These are phyloP conservation scores for Acrobasis repandana DNA, from an alignment of 2,888 invertebrate species.

Conservation along the genomic window DNA sequence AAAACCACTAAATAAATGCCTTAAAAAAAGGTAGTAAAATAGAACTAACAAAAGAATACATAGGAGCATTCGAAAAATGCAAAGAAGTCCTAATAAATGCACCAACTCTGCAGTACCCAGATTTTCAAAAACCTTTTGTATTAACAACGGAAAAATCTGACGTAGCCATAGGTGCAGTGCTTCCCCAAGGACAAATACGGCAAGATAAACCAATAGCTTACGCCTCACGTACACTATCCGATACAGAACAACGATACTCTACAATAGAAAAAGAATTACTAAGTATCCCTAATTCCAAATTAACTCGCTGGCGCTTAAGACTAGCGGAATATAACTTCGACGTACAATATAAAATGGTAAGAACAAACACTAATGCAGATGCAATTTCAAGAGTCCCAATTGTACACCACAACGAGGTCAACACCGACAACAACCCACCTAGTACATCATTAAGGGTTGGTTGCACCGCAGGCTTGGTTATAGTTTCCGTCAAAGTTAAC, in stretches of 20 bases:
- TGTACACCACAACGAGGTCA: no score
- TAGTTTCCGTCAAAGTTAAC: no score
- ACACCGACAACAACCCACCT: no score
- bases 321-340: no score
- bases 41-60: conserved; percentile 27
- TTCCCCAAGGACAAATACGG: neutral
- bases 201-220: neutral
- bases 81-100: conserved; percentile 1
- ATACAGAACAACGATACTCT: neutral
- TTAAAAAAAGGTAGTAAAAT: conserved; percentile 36
- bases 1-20: conserved; percentile 38
- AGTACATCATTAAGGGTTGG: no score
- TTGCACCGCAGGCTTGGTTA: no score
- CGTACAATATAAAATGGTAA: no score
- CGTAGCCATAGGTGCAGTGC: neutral
- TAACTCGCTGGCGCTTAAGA: no score
- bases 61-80: conserved; percentile 30
- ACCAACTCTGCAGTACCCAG: neutral
- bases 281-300: no score
- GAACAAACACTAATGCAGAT: no score
- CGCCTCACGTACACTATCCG: neutral
- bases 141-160: neutral
- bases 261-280: neutral
- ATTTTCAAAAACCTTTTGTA: neutral
- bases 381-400: no score